These are phyloP conservation scores for Coracias cyanogaster DNA, from an alignment of 2,797 vertebrate genomes.

Conservation along the genomic window DNA sequence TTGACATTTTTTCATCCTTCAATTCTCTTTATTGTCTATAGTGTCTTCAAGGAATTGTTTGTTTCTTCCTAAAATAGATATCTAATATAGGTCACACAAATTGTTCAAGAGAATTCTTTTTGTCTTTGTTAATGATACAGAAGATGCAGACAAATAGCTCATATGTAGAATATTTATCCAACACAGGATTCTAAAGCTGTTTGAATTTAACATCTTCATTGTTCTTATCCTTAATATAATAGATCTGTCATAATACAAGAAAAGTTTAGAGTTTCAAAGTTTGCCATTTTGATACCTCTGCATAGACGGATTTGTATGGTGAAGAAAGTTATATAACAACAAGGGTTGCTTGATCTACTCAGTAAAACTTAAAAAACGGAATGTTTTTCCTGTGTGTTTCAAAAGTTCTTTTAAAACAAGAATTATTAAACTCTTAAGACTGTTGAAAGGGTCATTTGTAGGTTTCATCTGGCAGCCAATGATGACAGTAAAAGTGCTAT, in stretches of 20 bases:
- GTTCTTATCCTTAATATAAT: background rate
- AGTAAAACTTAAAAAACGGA: fast-evolving
- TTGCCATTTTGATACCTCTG: background rate
- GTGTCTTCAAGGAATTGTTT: background rate
- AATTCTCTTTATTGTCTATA: background rate
- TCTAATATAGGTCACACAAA: background rate
- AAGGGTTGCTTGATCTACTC: background rate
- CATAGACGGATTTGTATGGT: background rate
- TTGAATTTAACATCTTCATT: background rate
- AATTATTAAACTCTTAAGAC: background rate
- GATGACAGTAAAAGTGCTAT: background rate
- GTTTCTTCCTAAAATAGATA: background rate
- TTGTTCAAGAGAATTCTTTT: background rate
- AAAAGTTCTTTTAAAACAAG: background rate
- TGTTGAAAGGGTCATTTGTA: background rate
- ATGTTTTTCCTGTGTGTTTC: background rate
- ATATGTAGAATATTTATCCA: background rate
- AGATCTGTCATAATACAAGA: background rate
- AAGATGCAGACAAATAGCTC: background rate
- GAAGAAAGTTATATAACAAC: background rate
- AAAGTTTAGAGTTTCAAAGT: background rate
- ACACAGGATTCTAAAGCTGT: background rate
- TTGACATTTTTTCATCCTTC: background rate
- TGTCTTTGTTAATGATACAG: background rate
- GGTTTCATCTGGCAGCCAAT: background rate